Evolutionary conservation across 2,888 invertebrate species (phyloP).

Genomic region (Cheilosia vernalis): DNA sequence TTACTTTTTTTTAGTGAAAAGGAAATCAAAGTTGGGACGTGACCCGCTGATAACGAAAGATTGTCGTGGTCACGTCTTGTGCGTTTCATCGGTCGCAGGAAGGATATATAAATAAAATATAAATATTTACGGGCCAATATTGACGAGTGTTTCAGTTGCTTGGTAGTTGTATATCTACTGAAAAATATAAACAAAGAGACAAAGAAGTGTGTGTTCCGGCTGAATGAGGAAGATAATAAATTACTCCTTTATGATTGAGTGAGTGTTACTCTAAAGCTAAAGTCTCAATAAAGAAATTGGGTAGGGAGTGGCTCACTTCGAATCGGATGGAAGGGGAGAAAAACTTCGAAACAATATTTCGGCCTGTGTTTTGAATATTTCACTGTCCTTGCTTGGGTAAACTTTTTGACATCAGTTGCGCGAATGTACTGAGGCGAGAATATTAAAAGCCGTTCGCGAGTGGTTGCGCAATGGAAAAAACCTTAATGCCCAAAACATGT

Average conservation of each 20-base stretch:
- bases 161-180: conserved; percentile 11
- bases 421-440: no score
- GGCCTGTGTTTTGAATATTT: no score
- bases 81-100: neutral
- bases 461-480: no score
- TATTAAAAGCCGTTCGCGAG: no score
- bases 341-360: no score
- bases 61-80: conserved; percentile 18
- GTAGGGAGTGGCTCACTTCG: no score
- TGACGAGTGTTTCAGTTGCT: conserved; percentile 20
- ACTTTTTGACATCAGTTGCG: no score
- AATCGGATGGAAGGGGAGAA: no score
- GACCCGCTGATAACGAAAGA: conserved; percentile 61
- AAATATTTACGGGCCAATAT: conserved; percentile 25
- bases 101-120: neutral
- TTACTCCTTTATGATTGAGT: neutral
- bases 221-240: conserved; percentile 4
- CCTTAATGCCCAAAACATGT: no score
- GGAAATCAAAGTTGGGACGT: conserved; percentile 61
- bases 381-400: no score
- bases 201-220: conserved; percentile 22
- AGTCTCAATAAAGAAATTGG: no score
- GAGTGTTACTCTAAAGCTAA: no score
- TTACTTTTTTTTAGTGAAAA: conserved; percentile 21
- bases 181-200: conserved; percentile 32